Conservation (phyloP, 2,888 invertebrate species). For the Eueremaeus valkanovi region DNA sequence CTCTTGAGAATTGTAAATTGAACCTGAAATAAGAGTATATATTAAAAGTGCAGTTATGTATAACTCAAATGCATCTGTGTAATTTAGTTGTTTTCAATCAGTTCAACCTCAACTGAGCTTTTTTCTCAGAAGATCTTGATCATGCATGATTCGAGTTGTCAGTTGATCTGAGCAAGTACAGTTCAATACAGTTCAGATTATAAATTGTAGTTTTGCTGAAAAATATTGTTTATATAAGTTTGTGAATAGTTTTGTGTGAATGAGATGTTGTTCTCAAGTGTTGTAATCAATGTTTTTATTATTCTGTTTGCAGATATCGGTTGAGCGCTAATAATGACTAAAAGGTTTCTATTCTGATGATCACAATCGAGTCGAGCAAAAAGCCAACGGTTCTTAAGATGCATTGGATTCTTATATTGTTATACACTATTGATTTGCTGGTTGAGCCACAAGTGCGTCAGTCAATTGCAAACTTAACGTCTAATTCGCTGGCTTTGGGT, state of each 20-base stretch:
- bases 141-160: not conserved
- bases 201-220: not conserved
- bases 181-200: no score
- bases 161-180: not conserved
- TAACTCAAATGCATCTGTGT: no score
- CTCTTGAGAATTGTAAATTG: no score
- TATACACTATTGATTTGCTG: constrained; percentile 16
- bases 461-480: not conserved
- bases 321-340: not conserved
- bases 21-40: no score
- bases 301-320: not conserved
- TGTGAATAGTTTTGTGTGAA: not conserved
- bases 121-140: not conserved
- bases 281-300: not conserved
- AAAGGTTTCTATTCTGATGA: not conserved
- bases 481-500: not conserved
- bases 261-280: no score
- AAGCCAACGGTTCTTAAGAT: constrained; percentile 8
- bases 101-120: no score
- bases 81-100: no score
- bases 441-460: not conserved
- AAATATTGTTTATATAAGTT: not conserved
- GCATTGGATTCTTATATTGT: not conserved
- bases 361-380: not conserved
- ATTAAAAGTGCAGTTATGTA: no score